Conservation (phyloP, 1,140 invertebrate species). For the Drusus annulatus region DNA sequence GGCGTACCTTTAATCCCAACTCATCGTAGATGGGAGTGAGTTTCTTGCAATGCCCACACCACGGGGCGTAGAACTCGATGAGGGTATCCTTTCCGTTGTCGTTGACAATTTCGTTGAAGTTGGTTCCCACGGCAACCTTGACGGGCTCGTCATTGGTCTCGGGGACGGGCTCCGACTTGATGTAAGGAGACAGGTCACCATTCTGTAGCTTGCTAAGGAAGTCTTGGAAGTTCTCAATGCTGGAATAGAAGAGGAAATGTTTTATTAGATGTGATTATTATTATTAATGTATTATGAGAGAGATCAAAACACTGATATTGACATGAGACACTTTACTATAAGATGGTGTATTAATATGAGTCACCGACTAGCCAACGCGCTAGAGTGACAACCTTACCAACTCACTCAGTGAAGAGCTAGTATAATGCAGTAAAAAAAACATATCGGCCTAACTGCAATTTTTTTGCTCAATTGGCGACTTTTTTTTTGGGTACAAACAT, state of each 20-base stretch:
- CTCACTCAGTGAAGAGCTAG: too few species aligned
- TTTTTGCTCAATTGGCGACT: too few species aligned
- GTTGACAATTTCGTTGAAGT: constrained; percentile 95
- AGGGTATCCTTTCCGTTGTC: constrained; percentile 95
- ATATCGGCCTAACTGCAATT: too few species aligned
- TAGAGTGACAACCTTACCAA: too few species aligned
- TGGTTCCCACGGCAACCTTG: constrained; percentile 95
- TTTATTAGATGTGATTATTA: too few species aligned
- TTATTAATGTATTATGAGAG: too few species aligned
- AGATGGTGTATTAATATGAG: too few species aligned
- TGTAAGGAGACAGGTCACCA: constrained; percentile 89
- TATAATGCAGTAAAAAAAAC: too few species aligned
- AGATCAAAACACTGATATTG: too few species aligned
- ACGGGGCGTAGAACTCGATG: constrained; percentile 98
- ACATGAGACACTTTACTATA: too few species aligned
- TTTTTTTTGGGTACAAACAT: too few species aligned
- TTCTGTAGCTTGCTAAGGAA: constrained; percentile 91
- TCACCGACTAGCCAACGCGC: too few species aligned
- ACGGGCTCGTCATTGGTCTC: constrained; percentile 88
- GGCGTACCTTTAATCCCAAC: constrained; percentile 87
- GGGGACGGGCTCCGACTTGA: constrained; percentile 97
- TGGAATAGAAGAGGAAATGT: constrained; percentile 65
- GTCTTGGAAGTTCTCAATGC: constrained; percentile 88
- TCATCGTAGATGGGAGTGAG: constrained; percentile 95
- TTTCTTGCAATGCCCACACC: constrained; percentile 99